These are phyloP conservation scores for Ctenomys sociabilis DNA, from an alignment of 2,113 vertebrate genomes.

Conservation along the genomic window DNA sequence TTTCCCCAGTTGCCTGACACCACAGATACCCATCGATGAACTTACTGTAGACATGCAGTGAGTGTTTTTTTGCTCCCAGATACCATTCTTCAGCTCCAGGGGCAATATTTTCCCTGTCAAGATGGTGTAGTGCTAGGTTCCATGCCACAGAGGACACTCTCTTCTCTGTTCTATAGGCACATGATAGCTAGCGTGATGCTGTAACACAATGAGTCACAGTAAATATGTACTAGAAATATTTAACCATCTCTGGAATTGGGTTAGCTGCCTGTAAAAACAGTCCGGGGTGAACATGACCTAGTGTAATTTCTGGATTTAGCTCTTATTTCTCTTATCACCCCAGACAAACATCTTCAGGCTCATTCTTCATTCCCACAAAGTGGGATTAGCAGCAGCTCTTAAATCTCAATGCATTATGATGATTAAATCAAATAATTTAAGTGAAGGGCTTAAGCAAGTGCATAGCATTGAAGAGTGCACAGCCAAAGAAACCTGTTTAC, in stretches of 20 bases:
- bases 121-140: fast-evolving
- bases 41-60: background rate
- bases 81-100: background rate
- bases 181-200: fast-evolving
- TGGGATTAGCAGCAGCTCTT: background rate
- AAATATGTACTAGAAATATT: background rate
- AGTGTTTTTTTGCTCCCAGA: background rate
- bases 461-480: background rate
- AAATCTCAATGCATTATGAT: background rate
- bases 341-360: background rate
- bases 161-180: background rate
- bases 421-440: background rate
- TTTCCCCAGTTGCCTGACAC: background rate
- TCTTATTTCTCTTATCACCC: background rate
- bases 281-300: background rate
- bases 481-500: background rate
- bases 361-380: background rate
- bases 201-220: background rate
- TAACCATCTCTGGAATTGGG: background rate
- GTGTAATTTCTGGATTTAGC: background rate
- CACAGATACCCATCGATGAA: background rate
- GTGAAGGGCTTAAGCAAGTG: background rate
- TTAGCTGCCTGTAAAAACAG: background rate
- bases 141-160: background rate
- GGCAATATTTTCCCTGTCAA: fast-evolving